phyloP scores from a whole-genome alignment of 2,113 vertebrate species.

The zebrafish (Danio rerio) region DNA sequence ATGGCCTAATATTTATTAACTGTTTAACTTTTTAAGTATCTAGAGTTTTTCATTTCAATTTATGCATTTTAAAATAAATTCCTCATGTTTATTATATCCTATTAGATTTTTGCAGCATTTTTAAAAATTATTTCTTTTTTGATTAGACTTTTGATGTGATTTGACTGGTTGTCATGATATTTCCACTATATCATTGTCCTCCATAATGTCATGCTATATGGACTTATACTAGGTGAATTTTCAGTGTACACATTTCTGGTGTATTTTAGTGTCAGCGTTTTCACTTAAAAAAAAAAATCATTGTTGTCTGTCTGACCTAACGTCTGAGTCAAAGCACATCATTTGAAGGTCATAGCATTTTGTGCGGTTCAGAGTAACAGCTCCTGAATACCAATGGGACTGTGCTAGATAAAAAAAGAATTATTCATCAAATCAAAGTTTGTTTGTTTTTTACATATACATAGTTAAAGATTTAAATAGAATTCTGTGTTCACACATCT shows the following conservation, averaged over 20 bases:
- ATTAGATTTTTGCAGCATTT: too few relatives aligned
- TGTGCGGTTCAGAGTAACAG: not conserved
- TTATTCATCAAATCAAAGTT: not conserved
- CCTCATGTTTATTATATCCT: too few relatives aligned
- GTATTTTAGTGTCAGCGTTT: constrained; percentile 9
- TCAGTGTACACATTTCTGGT: not conserved
- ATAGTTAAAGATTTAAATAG: too few relatives aligned
- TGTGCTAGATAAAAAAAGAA: not conserved
- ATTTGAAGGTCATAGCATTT: constrained; percentile 44
- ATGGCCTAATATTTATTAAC: too few relatives aligned
- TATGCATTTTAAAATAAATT: too few relatives aligned
- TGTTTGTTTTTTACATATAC: too few relatives aligned
- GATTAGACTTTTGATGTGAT: not conserved
- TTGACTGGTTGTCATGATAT: not conserved
- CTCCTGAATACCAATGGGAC: constrained; percentile 15
- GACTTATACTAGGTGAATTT: not conserved
- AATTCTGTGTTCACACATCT: too few relatives aligned
- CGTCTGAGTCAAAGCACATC: constrained; percentile 28
- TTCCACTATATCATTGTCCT: not conserved
- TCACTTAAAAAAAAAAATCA: not conserved
- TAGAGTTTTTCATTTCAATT: too few relatives aligned
- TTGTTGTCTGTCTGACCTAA: constrained; percentile 17
- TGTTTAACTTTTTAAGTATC: too few relatives aligned
- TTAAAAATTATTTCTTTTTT: not conserved
- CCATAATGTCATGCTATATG: not conserved